Percentiles rank a stretch among this genome's conserved stretches.
phyloP scores from a whole-genome alignment of 92 coral and sea anemone genomes.

The Siderastrea siderea region DNA sequence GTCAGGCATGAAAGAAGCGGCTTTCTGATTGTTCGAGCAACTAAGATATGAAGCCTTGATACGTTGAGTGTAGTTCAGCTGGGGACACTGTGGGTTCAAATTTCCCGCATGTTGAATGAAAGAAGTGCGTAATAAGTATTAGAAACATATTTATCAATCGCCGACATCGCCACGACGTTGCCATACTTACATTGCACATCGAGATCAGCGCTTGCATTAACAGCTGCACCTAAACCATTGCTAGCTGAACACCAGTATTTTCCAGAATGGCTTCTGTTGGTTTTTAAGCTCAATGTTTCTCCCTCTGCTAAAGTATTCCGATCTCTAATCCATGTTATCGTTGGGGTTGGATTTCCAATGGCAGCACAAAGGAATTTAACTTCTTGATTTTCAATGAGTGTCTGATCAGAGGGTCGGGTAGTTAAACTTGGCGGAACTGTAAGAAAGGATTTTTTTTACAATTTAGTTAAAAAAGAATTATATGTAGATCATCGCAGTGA shows the following conservation, averaged over 20 bases:
- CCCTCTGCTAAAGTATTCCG: neutral
- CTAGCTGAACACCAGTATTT: neutral
- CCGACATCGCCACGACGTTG: no score
- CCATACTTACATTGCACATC: slow-evolving; percentile 23
- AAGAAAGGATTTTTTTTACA: neutral
- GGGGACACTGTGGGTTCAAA: no score
- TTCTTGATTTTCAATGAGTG: neutral
- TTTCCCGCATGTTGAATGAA: no score
- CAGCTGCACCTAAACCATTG: no score
- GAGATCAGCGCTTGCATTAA: neutral
- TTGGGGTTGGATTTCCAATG: slow-evolving; percentile 12
- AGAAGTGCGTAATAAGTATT: no score
- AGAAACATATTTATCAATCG: neutral
- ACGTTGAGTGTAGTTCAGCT: no score
- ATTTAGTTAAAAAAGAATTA: no score
- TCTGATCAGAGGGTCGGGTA: neutral
- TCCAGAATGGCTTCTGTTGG: neutral
- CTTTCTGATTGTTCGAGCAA: no score
- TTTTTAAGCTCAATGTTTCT: neutral
- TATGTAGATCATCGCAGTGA: no score
- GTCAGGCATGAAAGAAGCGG: no score
- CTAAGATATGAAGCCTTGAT: no score
- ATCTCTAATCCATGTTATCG: neutral
- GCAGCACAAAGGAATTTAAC: slow-evolving; percentile 5
- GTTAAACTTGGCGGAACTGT: slow-evolving; percentile 5